Base-by-base conservation (phyloP, 2,113 vertebrate species). In the Calidris pygmaea region DNA sequence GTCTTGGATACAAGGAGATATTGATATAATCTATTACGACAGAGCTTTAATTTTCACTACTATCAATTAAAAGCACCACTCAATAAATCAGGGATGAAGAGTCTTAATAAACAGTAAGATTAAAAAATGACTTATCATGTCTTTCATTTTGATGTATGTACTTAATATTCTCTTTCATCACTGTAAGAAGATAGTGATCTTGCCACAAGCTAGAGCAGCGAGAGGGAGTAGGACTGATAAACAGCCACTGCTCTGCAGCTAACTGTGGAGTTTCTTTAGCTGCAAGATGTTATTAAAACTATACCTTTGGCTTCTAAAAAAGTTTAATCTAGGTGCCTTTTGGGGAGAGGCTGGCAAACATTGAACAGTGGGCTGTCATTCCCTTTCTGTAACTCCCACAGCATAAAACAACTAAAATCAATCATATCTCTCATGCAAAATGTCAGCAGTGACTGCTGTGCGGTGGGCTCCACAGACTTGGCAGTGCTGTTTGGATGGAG, bases 151-250 rank as follows among this genome's bases (percentile, higher is more conserved):
- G 93, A 97, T 90, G 66, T 85, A 93, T 87, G 48, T 72, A 83
- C 87, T 97, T 96, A 97, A 94, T 96, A 93, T 95, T 96, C 85
- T 93, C 67, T 96, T 96, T 97, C 84, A 97, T 96, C 89, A 89
- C 86, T 89, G 17, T 55, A 66, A 92, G 82, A 93, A 89, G 73
- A 96, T 94, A 96, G 86, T 30, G 48, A 96, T 95, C 93, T 94
- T 95, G 90, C 96, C 78, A 95, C 93, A 84, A 94, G 85, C 93
- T 90, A 93, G 58, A 83, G 34, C 23, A 85, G 48, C 48, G 91
- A 84, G 50, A 87, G 52, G 68, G 66, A 68, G 43, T 66, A 85
- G 34, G 78, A 68, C 76, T 88, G 50, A 90, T 94, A 92, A 94
- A 70, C n/a, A 84, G 43, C 22, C 37, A 55, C 59, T 3, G n/a